A percentile compares a stretch with the other conserved stretches of the same genome.
These are phyloP conservation scores for Drosophila mimetica DNA, from an alignment of 2,888 invertebrate species.

Conservation along the genomic window DNA sequence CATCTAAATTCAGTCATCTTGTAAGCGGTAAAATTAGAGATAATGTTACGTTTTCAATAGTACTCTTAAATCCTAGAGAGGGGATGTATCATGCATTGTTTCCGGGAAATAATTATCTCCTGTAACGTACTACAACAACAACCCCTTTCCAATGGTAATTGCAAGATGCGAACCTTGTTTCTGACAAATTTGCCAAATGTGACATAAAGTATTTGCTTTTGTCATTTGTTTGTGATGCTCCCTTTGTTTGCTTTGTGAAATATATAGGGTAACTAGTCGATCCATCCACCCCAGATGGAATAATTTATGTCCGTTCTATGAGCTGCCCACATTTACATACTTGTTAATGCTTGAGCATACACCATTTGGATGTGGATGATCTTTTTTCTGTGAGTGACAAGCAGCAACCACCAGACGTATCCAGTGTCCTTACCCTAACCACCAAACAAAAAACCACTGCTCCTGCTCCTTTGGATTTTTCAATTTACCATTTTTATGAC, in stretches of 20 bases:
- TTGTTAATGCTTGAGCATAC: slow-evolving; percentile 21
- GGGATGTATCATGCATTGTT: neutral
- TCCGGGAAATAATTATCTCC: neutral
- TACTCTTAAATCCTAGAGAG: neutral
- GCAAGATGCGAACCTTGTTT: neutral
- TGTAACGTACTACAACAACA: neutral
- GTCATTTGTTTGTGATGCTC: slow-evolving; percentile 5
- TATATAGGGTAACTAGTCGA: slow-evolving; percentile 21
- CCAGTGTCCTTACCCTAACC: slow-evolving; percentile 1
- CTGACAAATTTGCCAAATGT: slow-evolving; percentile 12
- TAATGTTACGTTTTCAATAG: neutral
- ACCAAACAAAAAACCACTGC: neutral
- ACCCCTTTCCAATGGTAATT: neutral
- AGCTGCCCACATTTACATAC: slow-evolving; percentile 31
- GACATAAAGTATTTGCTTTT: slow-evolving; percentile 21
- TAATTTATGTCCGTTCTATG: slow-evolving; percentile 9
- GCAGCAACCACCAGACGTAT: slow-evolving; percentile 15
- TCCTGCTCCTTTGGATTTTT: slow-evolving; percentile 24
- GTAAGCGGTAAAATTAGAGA: neutral
- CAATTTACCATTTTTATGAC: slow-evolving; percentile 43
- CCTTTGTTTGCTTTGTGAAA: neutral
- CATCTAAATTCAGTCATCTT: neutral
- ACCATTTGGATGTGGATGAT: slow-evolving; percentile 34
- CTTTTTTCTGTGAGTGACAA: slow-evolving; percentile 15
- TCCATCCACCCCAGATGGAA: slow-evolving; percentile 23